Percentiles rank a stretch among this genome's conserved stretches.
phyloP scores from a whole-genome alignment of 2,888 invertebrate species.

The Phalera bucephala region DNA sequence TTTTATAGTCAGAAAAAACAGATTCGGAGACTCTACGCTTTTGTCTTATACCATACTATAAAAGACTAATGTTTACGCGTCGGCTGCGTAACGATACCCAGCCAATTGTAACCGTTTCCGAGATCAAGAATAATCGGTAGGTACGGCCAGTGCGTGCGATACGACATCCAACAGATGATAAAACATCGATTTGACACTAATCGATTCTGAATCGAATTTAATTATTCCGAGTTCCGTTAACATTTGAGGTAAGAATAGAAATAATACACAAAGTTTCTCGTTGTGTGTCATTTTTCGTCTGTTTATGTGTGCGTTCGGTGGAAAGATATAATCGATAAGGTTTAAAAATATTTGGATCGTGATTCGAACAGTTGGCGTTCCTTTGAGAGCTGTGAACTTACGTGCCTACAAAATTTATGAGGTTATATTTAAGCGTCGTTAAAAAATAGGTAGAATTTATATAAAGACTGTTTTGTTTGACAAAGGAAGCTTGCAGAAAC shows the following conservation, averaged over 20 bases:
- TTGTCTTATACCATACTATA: conserved; percentile 46
- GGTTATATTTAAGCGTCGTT: too few relatives aligned
- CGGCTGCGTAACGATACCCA: conserved; percentile 53
- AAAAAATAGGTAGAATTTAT: too few relatives aligned
- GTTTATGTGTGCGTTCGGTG: neutral
- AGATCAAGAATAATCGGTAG: conserved; percentile 61
- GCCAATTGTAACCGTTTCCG: conserved; percentile 73
- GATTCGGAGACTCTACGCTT: too few relatives aligned
- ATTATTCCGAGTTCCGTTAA: neutral
- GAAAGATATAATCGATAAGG: neutral
- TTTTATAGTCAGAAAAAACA: too few relatives aligned
- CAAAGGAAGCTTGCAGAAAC: too few relatives aligned
- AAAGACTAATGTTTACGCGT: conserved; percentile 59
- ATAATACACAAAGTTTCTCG: too few relatives aligned
- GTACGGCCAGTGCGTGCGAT: conserved; percentile 69
- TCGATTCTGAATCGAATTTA: conserved; percentile 11
- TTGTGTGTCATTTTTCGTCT: too few relatives aligned
- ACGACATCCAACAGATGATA: conserved; percentile 58
- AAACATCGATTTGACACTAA: conserved; percentile 30
- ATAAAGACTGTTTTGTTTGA: too few relatives aligned
- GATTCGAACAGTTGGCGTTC: too few relatives aligned
- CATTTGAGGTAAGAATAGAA: neutral
- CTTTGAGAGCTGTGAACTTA: too few relatives aligned
- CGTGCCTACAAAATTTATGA: too few relatives aligned
- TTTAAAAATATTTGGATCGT: neutral